phyloP scores from a whole-genome alignment of 2,797 vertebrate genomes.

The Nyctibius grandis region DNA sequence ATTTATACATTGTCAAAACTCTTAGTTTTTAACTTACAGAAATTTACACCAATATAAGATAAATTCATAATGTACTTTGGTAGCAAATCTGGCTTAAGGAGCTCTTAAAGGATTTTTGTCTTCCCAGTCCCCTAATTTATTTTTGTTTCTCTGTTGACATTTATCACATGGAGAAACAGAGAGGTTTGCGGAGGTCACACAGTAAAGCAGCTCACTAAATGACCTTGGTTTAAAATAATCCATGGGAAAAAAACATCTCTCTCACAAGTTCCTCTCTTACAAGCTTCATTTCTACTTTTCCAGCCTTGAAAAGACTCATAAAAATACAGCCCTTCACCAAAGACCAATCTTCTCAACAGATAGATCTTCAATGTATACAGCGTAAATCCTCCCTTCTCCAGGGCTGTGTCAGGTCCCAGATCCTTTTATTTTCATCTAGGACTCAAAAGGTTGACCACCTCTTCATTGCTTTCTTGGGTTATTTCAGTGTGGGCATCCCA shows the following conservation, averaged over 20 bases:
- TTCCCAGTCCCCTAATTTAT: background rate
- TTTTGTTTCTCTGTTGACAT: background rate
- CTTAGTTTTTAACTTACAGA: background rate
- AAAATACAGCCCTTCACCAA: background rate
- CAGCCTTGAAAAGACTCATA: background rate
- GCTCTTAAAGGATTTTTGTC: background rate
- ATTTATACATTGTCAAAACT: background rate
- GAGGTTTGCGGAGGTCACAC: accelerated
- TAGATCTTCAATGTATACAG: background rate
- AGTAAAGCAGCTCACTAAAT: background rate
- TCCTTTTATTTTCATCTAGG: background rate
- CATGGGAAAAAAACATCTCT: accelerated
- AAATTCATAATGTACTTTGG: background rate
- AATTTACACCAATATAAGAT: background rate
- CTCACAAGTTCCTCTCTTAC: background rate
- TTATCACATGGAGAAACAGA: background rate
- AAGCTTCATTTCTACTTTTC: background rate
- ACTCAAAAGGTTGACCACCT: accelerated
- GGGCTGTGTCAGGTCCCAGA: background rate
- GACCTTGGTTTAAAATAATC: background rate
- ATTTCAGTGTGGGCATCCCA: background rate
- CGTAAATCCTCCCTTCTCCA: background rate
- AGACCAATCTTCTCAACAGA: background rate
- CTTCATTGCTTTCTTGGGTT: background rate
- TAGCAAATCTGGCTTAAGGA: background rate